These are phyloP conservation scores for Xerus inauris DNA, from an alignment of 2,113 vertebrate genomes.

Conservation along the genomic window DNA sequence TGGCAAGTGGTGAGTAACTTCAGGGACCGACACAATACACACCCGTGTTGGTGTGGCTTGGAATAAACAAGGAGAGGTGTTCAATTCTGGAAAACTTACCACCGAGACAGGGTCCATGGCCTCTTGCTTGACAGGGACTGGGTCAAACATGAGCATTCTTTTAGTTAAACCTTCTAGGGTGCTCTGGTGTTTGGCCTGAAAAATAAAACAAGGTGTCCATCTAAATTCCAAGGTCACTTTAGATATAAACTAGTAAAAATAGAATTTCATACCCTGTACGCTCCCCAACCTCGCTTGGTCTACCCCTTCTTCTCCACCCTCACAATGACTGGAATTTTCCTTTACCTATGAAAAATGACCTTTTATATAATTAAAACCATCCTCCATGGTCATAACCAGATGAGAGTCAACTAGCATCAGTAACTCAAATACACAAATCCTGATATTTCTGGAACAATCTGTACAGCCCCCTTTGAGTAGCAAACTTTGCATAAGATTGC, in stretches of 20 bases:
- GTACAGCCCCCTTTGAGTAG: background rate
- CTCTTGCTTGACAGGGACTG: conserved; percentile 94
- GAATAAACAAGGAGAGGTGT: background rate
- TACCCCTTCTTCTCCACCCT: background rate
- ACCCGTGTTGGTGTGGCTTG: background rate
- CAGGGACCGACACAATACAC: background rate
- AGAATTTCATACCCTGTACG: background rate
- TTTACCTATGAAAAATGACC: conserved; percentile 56
- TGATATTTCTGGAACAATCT: conserved; percentile 29
- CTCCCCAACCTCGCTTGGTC: fast-evolving
- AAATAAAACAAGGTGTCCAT: conserved; percentile 47
- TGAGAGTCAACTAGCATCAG: conserved; percentile 22
- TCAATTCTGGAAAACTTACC: conserved; percentile 86
- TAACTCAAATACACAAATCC: conserved; percentile 14
- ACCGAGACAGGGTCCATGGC: conserved; percentile 92
- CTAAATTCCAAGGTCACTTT: conserved; percentile 29
- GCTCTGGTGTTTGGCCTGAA: conserved; percentile 74
- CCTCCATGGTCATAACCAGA: background rate
- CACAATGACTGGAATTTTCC: background rate
- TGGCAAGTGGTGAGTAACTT: background rate
- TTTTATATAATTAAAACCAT: conserved; percentile 60
- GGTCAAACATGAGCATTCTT: conserved; percentile 99
- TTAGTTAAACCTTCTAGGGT: conserved; percentile 75
- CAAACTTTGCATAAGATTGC: background rate
- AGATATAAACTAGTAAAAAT: conserved; percentile 42